Evolutionary conservation across 2,797 vertebrate genomes (phyloP).

Genomic region (Takifugu rubripes): DNA sequence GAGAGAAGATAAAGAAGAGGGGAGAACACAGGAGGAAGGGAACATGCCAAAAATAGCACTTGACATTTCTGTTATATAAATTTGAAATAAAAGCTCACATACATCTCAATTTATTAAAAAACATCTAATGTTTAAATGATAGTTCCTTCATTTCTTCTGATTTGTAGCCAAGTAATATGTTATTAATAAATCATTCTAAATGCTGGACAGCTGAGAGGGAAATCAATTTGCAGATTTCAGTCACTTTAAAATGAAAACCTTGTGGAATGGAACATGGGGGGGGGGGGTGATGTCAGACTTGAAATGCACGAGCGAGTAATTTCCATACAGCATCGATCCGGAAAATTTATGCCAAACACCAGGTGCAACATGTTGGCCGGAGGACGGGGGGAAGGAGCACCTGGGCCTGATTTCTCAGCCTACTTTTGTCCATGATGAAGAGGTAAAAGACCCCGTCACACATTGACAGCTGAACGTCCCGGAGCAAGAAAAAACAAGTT

Average conservation of each 20-base stretch:
- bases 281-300: conserved; percentile 54
- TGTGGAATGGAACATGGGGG: conserved; percentile 47
- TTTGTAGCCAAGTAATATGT: too few relatives aligned
- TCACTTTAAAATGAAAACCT: conserved; percentile 35
- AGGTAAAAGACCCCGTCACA: conserved; percentile 35
- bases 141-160: too few relatives aligned
- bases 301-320: conserved; percentile 55
- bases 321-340: conserved; percentile 39
- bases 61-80: too few relatives aligned
- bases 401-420: conserved; percentile 64
- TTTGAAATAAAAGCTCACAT: too few relatives aligned
- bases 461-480: conserved; percentile 46
- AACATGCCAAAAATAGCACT: too few relatives aligned
- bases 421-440: conserved; percentile 50
- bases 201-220: too few relatives aligned
- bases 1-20: not conserved
- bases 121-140: not conserved
- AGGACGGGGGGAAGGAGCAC: conserved; percentile 57
- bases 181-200: too few relatives aligned
- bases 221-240: conserved; percentile 30
- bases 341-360: conserved; percentile 60
- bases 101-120: too few relatives aligned
- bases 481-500: conserved; percentile 33
- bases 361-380: conserved; percentile 58
- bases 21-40: not conserved